Evolutionary conservation across 2,113 vertebrate genomes (phyloP).

Genomic region (Actenoides lindsayi): DNA sequence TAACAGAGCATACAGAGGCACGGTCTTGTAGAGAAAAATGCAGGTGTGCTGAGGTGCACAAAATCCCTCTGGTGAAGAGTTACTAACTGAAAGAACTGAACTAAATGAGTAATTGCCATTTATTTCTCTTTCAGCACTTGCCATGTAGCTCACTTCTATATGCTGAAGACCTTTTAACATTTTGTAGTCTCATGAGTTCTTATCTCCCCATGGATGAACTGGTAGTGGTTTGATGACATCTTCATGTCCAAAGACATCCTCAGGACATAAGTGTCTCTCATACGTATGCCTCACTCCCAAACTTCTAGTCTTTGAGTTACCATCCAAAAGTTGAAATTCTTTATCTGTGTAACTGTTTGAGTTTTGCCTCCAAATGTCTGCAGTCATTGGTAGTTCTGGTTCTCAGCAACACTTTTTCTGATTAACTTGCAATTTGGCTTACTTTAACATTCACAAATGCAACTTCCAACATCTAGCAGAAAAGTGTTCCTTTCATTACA

Average conservation of each 20-base stretch:
- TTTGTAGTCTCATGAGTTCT: not conserved
- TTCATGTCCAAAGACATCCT: not conserved
- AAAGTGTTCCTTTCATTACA: not conserved
- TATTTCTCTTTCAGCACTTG: not conserved
- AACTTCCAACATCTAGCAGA: not conserved
- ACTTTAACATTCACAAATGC: not conserved
- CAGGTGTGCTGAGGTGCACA: not conserved
- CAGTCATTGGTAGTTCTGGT: not conserved
- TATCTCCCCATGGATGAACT: not conserved
- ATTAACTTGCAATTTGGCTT: not conserved
- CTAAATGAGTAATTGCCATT: not conserved
- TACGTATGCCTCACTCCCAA: not conserved
- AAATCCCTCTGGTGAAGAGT: not conserved
- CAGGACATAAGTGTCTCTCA: not conserved
- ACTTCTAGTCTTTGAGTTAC: not conserved
- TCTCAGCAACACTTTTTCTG: not conserved
- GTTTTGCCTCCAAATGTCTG: not conserved
- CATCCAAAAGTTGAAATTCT: not conserved
- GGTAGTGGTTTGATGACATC: not conserved
- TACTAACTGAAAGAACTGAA: not conserved
- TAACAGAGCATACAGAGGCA: not conserved
- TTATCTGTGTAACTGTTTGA: not conserved
- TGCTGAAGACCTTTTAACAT: not conserved
- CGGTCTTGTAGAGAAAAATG: not conserved
- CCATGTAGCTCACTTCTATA: not conserved